Base-by-base conservation (phyloP, 2,888 invertebrate genomes). In the Ctena decussata region DNA sequence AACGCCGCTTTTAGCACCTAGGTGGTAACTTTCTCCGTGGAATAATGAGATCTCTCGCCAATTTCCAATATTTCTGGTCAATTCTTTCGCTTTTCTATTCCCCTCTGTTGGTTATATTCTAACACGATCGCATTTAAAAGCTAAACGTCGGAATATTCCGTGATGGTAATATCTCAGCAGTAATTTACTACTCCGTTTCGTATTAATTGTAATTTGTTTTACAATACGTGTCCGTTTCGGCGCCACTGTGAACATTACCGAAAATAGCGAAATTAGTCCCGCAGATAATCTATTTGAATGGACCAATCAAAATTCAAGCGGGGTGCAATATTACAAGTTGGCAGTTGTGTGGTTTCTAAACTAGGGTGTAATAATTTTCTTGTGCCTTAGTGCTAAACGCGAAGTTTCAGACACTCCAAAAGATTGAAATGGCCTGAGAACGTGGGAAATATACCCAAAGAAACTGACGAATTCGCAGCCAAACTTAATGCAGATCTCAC, bases 181-280 rank as follows among this genome's bases (percentile, higher is more conserved):
- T 24, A 65, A 65, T 65, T 65, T 65, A 65, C 65, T 65, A 65
- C 65, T 35, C 65, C 65, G 32, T n/a, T 72, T 72, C 72, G 46
- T 72, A 72, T 72, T 72, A 80, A 80, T 80, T 80, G 72, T 57
- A 80, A 72, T 80, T 41, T 60, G 41, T 57, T 69, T 32, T 53
- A 46, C 69, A 0, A 57, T 21, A 69, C 35, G 77, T 77, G 80
- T 32, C 71, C 76, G 46, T 70, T 72, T 49, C 70, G 71, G 71
- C 79, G 81, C 75, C 79, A 70, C 21, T n/a, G 41, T 8, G 74
- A 78, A 76, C 78, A 82, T 75, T 79, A 85, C 60, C 78, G 76
- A 60, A 78, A 82, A 85, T 81, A 76, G 70, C 81, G 76, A 79
- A 85, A 85, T 85, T 85, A 60, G 81, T 57, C 78, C 73, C 75